Conservation (phyloP, 2,888 invertebrate species). For the Cetonia aurata region DNA sequence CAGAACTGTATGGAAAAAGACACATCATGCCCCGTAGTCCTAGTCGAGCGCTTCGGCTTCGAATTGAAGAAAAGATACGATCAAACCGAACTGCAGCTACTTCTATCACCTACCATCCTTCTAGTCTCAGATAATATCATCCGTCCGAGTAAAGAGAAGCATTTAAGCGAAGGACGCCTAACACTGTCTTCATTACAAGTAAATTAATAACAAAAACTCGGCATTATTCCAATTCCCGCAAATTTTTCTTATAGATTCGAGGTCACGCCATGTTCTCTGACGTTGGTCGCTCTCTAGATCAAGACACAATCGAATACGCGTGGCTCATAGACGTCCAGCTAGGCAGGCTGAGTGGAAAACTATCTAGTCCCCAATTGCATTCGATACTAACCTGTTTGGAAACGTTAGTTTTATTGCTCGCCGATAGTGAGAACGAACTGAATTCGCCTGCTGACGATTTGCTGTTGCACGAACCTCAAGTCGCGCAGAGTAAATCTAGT, state of each 20-base stretch:
- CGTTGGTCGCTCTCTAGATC: constrained; percentile 87
- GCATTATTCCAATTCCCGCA: constrained; percentile 42
- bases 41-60: constrained; percentile 93
- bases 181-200: constrained; percentile 89
- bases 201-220: constrained; percentile 27
- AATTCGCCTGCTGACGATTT: constrained; percentile 74
- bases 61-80: constrained; percentile 96
- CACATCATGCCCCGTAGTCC: constrained; percentile 90
- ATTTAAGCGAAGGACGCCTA: constrained; percentile 86
- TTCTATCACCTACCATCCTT: constrained; percentile 89
- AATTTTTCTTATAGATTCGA: constrained; percentile 73
- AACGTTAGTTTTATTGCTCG: constrained; percentile 85
- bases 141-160: constrained; percentile 76
- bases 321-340: constrained; percentile 97
- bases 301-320: constrained; percentile 96
- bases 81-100: constrained; percentile 91
- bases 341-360: constrained; percentile 92
- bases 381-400: constrained; percentile 90
- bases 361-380: constrained; percentile 90
- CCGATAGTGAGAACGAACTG: constrained; percentile 91
- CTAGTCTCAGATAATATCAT: constrained; percentile 81
- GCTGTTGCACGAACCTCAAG: constrained; percentile 49
- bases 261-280: constrained; percentile 98
- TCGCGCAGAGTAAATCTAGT: constrained; percentile 50
- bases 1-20: constrained; percentile 90